Base-by-base conservation (phyloP, 2,888 invertebrate species). In the Boloria selene region DNA sequence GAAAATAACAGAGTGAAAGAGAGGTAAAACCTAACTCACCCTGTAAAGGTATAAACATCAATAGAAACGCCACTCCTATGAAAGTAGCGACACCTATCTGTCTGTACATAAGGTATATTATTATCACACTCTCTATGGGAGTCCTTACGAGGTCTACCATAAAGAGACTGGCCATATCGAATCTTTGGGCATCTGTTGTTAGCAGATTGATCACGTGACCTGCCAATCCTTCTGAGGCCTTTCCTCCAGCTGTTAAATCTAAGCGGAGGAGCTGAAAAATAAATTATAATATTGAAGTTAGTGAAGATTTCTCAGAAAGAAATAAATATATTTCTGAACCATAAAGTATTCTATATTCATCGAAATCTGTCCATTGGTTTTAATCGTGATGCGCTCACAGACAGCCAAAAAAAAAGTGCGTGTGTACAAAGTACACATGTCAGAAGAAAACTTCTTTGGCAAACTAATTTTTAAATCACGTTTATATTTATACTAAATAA, bases 151-250 rank as follows among this genome's bases (percentile, higher is more conserved):
- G 85, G 78, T 96, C 97, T 82, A 97, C 96, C 18, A 97, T 86
- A 81, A 97, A 97, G 61, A 97, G 88, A 18, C 95, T 93, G 10
- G 96, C 95, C 86, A 96, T 93, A 84, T 98, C 98, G 84, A 98
- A 97, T 67, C 97, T 88, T 72, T 95, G 95, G 0, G 97, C 97
- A 84, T 98, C 98, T 64, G 97, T 98, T 0, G 97, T 97, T 69
- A 98, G 83, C 45, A 98, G 84, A 86, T 96, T 95, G 60, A 97
- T 61, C 94, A 96, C 87, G 94, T 94, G 71, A 88, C 95, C 81
- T 93, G 88, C 68, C 93, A 96, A 65, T 87, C 94, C 90, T 94
- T 95, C 85, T 84, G 96, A 77, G 90, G 91, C 83, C 70, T 93
- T 85, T 14, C 87, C 86, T 1, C 88, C 88, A 0, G 96, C 95